Evolutionary conservation across 64 coral and sea anemone genomes (phyloP).

Genomic region (Pocillopora damicornis): DNA sequence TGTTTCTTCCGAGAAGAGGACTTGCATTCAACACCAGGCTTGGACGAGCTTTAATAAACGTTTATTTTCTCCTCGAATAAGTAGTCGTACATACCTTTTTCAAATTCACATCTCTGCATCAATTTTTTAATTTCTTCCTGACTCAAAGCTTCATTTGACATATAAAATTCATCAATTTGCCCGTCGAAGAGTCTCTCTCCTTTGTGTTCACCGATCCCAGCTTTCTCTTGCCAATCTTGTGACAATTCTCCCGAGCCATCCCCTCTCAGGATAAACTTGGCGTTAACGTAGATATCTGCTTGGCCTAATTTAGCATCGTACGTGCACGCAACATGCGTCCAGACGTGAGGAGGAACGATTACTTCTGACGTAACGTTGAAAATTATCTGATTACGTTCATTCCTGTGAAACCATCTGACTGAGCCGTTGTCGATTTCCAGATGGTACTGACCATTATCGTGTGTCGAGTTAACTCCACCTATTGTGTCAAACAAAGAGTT

Average conservation of each 20-base stretch:
- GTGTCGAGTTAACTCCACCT: slow-evolving; percentile 72
- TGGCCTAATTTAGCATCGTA: slow-evolving; percentile 69
- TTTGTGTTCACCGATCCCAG: slow-evolving; percentile 88
- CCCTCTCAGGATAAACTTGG: slow-evolving; percentile 82
- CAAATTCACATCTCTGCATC: slow-evolving; percentile 92
- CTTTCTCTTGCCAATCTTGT: slow-evolving; percentile 90
- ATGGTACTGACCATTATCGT: slow-evolving; percentile 80
- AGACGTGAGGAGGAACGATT: slow-evolving; percentile 52
- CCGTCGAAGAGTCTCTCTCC: slow-evolving; percentile 65
- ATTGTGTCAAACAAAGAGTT: slow-evolving; percentile 93
- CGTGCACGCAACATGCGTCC: slow-evolving; percentile 83
- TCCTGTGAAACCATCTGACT: slow-evolving; percentile 86
- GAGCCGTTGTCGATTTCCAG: slow-evolving; percentile 78
- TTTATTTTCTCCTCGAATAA: background rate
- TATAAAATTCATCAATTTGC: slow-evolving; percentile 89
- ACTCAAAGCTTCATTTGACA: slow-evolving; percentile 76
- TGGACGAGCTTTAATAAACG: background rate
- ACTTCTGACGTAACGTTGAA: slow-evolving; percentile 84
- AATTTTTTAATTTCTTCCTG: slow-evolving; percentile 88
- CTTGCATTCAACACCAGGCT: background rate
- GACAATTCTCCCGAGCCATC: slow-evolving; percentile 84
- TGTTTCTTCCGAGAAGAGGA: background rate
- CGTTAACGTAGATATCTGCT: slow-evolving; percentile 87
- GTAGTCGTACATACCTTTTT: slow-evolving; percentile 73
- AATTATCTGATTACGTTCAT: slow-evolving; percentile 65